Conservation (phyloP, 2,113 vertebrate species). For the Lasiurus borealis region DNA sequence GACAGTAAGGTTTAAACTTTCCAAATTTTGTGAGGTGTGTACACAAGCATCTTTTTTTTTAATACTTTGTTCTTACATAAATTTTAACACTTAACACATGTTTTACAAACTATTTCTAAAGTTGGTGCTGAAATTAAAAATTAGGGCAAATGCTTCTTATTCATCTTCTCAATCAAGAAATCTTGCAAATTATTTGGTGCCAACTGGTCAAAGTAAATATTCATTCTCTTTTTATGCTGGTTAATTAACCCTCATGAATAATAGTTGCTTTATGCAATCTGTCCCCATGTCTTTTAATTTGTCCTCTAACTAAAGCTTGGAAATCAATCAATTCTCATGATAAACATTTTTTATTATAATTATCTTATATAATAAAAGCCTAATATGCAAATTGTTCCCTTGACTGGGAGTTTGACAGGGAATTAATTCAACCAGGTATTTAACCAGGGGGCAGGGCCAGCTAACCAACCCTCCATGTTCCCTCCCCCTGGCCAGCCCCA, state of each 20-base stretch:
- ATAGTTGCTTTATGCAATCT: neutral
- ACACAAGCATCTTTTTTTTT: neutral
- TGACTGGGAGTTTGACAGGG: fast-evolving
- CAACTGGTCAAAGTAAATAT: neutral
- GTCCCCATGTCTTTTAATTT: neutral
- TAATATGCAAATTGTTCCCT: no score
- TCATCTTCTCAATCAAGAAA: neutral
- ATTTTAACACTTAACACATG: neutral
- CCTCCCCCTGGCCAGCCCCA: no score
- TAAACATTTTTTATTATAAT: neutral
- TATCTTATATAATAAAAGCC: neutral
- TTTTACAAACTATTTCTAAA: neutral
- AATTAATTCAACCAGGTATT: no score
- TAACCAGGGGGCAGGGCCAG: no score
- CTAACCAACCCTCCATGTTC: no score
- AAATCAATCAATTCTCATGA: neutral
- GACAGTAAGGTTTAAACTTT: neutral
- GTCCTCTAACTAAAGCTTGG: neutral
- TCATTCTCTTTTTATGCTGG: neutral
- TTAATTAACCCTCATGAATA: neutral
- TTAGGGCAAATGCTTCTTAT: neutral
- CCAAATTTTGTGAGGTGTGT: neutral
- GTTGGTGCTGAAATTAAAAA: neutral
- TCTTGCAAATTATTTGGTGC: neutral
- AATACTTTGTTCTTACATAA: neutral